Evolutionary conservation across 2,113 vertebrate genomes (phyloP), one percentile per base, ranked within the genome.

Genomic region (Paracanthobrama guichenoti): DNA sequence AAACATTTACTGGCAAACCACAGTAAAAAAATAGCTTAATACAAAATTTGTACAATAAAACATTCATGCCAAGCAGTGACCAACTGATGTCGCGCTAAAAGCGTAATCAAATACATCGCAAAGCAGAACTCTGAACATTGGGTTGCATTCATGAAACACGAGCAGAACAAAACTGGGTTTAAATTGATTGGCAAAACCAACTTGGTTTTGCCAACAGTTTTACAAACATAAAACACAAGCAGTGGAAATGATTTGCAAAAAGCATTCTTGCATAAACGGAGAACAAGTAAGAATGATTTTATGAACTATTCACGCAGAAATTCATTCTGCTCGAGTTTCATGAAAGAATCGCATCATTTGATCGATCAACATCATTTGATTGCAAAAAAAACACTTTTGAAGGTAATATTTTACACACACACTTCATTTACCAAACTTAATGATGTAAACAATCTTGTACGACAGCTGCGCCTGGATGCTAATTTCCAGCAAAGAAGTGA

Each of bases 11-110:
- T 42, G 22, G 12, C 11, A 44, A 71, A 44, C 8, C 6, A 35
- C 48, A 76, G 50, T 55, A 55, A 9, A 62, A 78, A 78, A 62
- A 62, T 24, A 44, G 31, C 39, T 60, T 26, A 22, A 79, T 44
- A 57, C 44, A 18, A 78, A 60, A 79, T 60, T 26, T 44, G 57
- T 26, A 59, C 75, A 59, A 42, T 78, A 39, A 59, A 78, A 62
- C 57, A 44, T 62, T 24, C 39, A 64, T 62, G 39, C 57, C n/a
- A 64, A 79, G n/a, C 59, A 44, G 26, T 0, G 12, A 14, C 53
- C 74, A 35, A 57, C 28, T n/a, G 9, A 57, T 46, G n/a, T 42
- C 9, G 42, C 6, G 20, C 35, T 42, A 42, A 69, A 42, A n/a
- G 42, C 42, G 3, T n/a, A 42, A 39, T 42, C 31, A 24, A 42